A percentile compares a stretch with the other conserved stretches of the same genome.
phyloP scores from a whole-genome alignment of 2,888 invertebrate genomes.

The Pyrgus malvae region DNA sequence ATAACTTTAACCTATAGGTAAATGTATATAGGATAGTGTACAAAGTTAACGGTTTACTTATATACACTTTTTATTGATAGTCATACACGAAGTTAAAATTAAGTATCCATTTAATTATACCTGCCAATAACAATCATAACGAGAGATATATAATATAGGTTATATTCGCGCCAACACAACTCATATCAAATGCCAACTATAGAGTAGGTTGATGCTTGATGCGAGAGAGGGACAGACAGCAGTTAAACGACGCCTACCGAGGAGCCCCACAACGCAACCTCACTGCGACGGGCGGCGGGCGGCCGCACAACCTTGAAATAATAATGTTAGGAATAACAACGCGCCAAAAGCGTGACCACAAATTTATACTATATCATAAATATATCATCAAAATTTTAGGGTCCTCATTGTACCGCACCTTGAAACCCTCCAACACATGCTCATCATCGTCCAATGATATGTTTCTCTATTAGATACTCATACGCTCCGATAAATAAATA shows the following conservation, averaged over 20 bases:
- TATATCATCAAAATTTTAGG: constrained; percentile 61
- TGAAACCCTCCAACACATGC: too few relatives aligned
- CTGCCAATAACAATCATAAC: constrained; percentile 56
- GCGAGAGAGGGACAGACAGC: constrained; percentile 76
- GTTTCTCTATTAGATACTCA: too few relatives aligned
- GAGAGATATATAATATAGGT: constrained; percentile 56
- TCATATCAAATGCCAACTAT: constrained; percentile 75
- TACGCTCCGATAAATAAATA: too few relatives aligned
- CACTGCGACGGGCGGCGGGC: constrained; percentile 60
- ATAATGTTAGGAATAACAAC: constrained; percentile 82
- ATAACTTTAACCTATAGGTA: too few relatives aligned
- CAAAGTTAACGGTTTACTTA: too few relatives aligned
- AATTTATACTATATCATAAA: constrained; percentile 70
- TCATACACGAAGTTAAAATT: constrained; percentile 20
- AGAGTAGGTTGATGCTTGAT: constrained; percentile 67
- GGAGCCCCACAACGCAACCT: constrained; percentile 81
- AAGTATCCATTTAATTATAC: constrained; percentile 37
- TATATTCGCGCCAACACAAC: constrained; percentile 58
- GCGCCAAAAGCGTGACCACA: constrained; percentile 80
- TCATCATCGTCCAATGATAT: too few relatives aligned
- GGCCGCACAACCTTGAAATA: constrained; percentile 81
- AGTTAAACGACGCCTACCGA: constrained; percentile 76
- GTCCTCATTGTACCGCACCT: not conserved
- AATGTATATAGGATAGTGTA: too few relatives aligned
- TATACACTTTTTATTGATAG: too few relatives aligned